A percentile compares a stretch with the other conserved stretches of the same genome.
Conservation (phyloP, 2,888 invertebrate species). For the Tortricodes alternella region DNA sequence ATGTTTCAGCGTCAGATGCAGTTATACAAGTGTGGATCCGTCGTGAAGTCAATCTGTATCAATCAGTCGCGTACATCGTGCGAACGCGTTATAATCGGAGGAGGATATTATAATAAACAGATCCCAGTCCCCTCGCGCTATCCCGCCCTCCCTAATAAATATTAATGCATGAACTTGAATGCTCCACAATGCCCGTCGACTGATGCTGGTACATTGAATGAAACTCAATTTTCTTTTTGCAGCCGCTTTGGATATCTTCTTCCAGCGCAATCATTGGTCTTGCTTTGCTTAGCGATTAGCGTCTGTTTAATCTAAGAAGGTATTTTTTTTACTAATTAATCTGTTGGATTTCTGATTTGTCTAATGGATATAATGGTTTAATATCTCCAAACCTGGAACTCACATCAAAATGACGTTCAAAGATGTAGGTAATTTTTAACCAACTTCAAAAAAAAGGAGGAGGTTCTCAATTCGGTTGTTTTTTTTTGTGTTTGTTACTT, state of each 20-base stretch:
- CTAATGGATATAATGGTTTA: neutral
- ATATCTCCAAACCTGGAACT: neutral
- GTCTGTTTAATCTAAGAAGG: constrained; percentile 21
- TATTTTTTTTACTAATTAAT: neutral
- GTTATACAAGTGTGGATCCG: neutral
- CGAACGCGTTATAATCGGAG: constrained; percentile 79
- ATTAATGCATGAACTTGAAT: constrained; percentile 80
- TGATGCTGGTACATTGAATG: constrained; percentile 82
- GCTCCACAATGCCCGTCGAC: constrained; percentile 60
- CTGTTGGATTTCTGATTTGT: neutral
- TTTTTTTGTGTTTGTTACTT: too few species aligned
- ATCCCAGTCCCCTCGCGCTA: constrained; percentile 67
- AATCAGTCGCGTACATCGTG: constrained; percentile 71
- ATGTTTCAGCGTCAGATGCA: neutral
- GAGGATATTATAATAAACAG: constrained; percentile 82
- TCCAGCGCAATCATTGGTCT: constrained; percentile 42
- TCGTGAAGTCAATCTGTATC: constrained; percentile 42
- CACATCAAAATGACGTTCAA: too few species aligned
- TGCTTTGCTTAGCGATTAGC: constrained; percentile 32
- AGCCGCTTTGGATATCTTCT: constrained; percentile 42
- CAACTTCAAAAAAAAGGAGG: too few species aligned
- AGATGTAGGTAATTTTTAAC: too few species aligned
- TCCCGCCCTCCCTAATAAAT: constrained; percentile 74
- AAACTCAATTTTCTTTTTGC: constrained; percentile 75
- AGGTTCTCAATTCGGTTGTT: too few species aligned